phyloP scores from a whole-genome alignment of 1,140 invertebrate genomes.

The Drosophila teissieri region DNA sequence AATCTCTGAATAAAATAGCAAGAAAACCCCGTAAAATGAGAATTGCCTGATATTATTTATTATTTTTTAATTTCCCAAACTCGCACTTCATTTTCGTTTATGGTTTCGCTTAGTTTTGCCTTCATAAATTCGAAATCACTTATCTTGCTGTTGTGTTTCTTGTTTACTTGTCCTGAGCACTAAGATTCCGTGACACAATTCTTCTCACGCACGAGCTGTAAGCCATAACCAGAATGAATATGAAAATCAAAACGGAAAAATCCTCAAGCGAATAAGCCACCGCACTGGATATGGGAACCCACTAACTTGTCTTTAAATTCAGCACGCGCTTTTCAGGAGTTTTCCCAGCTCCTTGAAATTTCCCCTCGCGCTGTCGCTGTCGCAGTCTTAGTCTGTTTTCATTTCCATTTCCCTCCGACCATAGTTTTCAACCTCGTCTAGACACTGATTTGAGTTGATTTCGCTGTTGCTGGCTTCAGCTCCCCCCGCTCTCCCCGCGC shows the following conservation, averaged over 20 bases:
- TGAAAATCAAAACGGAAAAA: constrained; percentile 34
- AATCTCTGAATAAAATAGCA: background rate
- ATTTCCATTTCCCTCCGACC: constrained; percentile 3
- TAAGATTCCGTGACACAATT: constrained; percentile 42
- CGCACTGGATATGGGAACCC: constrained; percentile 36
- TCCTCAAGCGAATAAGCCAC: constrained; percentile 36
- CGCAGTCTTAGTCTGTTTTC: background rate
- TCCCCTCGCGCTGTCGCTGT: background rate
- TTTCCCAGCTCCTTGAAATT: constrained; percentile 19
- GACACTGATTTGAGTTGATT: constrained; percentile 74
- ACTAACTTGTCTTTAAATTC: constrained; percentile 66
- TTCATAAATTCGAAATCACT: constrained; percentile 22
- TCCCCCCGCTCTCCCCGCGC: constrained; percentile 1
- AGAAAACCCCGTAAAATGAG: background rate
- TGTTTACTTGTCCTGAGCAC: background rate
- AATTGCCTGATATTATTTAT: constrained; percentile 15
- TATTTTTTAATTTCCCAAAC: constrained; percentile 22
- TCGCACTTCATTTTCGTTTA: background rate
- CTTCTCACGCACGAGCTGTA: constrained; percentile 39
- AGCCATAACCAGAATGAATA: constrained; percentile 42
- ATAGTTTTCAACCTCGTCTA: constrained; percentile 58
- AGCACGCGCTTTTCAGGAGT: constrained; percentile 52
- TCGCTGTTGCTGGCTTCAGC: constrained; percentile 22
- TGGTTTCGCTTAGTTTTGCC: constrained; percentile 5
- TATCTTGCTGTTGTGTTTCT: constrained; percentile 15